Evolutionary conservation across 2,797 vertebrate genomes (phyloP), one percentile per base, ranked within the genome.

Genomic region (Enteromius radiatus): DNA sequence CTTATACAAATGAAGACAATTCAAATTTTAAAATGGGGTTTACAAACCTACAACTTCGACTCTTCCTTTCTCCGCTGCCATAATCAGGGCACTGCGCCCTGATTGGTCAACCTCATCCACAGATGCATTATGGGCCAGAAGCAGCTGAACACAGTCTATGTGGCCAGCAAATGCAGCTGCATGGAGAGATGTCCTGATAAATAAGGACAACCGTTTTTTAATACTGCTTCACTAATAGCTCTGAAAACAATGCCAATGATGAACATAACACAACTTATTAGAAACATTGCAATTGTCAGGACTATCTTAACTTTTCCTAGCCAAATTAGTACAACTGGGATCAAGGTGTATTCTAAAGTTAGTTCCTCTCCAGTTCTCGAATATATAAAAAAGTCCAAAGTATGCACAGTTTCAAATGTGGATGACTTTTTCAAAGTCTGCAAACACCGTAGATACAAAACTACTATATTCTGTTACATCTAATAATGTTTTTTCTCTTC

Each of bases 91-190:
- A 0, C 94, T 97, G 68, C 91, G 94, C 69, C 97, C 97, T 0
- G 95, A 92, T 15, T 93, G 88, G 88, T 99, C 97, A 0, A 87
- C 91, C 0, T 92, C 90, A 0, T 99, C 95, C 45, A 96, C 95
- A 63, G 92, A 92, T 28, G 96, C 96, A 15, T 94, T 94, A 38
- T 98, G 96, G 87, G 95, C 93, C 89, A 99, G 93, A 36, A 99
- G 96, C 65, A 99, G 93, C 92, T 97, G 96, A 87, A 99, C 84
- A 84, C 97, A 98, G 84, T 98, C 97, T 12, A 96, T 90, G 0
- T 97, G 96, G 49, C 97, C 97, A 0, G 94, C 93, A 3, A 98
- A 99, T 0, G 97, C 96, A 4, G 98, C 97, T 0, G 97, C 97
- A 0, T 99, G 98, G 64, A 99, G 96, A 28, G 98, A 96, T 0